phyloP scores from a whole-genome alignment of 53 echinoderm and acorn worm genomes.

The Hippasteria phrygiana region DNA sequence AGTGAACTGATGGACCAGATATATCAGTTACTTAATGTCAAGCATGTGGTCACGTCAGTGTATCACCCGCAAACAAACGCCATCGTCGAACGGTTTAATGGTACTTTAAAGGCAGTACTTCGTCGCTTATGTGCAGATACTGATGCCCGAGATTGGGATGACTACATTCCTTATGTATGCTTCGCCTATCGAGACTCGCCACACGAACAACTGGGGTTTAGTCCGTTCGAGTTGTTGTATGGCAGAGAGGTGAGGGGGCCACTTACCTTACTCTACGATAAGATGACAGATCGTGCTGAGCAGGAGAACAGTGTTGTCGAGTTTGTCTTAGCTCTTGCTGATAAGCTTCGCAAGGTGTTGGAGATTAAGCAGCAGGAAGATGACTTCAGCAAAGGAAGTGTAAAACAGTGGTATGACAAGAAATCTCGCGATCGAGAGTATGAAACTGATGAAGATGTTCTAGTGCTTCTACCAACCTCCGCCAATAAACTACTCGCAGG shows the following conservation, averaged over 20 bases:
- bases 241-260: neutral
- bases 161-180: neutral
- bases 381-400: neutral
- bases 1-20: neutral
- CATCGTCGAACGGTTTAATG: conserved; percentile 12
- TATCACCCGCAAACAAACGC: conserved; percentile 20
- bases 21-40: neutral
- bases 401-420: conserved; percentile 26
- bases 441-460: neutral
- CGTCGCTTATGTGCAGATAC: neutral
- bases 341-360: neutral
- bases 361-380: conserved; percentile 14
- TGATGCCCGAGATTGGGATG: conserved; percentile 11
- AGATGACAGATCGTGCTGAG: neutral
- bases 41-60: neutral
- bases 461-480: conserved; percentile 13
- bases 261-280: neutral
- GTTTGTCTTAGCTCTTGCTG: neutral
- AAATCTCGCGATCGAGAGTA: conserved; percentile 10
- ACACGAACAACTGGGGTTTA: conserved; percentile 15
- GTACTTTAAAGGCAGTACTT: neutral
- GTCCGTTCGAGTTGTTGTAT: neutral
- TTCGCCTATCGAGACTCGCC: conserved; percentile 20
- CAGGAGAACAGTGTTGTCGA: neutral
- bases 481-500: neutral